Conservation (phyloP, 2,797 vertebrate species). For the Tarsius wallacei region DNA sequence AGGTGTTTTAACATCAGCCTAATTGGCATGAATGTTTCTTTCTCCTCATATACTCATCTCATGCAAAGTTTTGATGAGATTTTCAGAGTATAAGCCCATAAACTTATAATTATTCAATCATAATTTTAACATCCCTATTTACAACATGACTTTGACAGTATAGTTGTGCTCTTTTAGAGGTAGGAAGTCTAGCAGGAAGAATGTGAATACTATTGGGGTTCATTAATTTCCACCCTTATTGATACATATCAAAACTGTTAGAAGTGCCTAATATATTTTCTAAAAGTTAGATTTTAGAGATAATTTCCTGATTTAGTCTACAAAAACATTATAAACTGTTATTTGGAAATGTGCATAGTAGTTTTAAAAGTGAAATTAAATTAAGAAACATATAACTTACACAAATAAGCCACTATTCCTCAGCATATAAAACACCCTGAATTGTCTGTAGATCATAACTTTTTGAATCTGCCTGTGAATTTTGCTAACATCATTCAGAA, state of each 20-base stretch:
- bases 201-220: neutral
- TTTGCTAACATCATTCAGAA: constrained; percentile 41
- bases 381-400: constrained; percentile 31
- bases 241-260: neutral
- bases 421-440: neutral
- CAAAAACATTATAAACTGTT: neutral
- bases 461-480: neutral
- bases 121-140: neutral
- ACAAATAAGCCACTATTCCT: neutral
- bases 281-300: constrained; percentile 26
- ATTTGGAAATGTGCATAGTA: neutral
- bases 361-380: constrained; percentile 54
- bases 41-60: neutral
- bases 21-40: neutral
- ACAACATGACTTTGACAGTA: neutral
- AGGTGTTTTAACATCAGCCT: neutral
- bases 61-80: neutral
- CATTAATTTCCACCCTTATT: neutral
- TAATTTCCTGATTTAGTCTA: constrained; percentile 8
- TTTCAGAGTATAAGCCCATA: neutral
- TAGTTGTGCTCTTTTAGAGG: neutral
- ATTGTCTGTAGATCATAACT: neutral
- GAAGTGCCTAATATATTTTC: neutral
- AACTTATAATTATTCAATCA: constrained; percentile 31
- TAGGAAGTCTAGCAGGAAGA: neutral